Evolutionary conservation across 2,113 vertebrate species (phyloP).

Genomic region (Aptenodytes forsteri): DNA sequence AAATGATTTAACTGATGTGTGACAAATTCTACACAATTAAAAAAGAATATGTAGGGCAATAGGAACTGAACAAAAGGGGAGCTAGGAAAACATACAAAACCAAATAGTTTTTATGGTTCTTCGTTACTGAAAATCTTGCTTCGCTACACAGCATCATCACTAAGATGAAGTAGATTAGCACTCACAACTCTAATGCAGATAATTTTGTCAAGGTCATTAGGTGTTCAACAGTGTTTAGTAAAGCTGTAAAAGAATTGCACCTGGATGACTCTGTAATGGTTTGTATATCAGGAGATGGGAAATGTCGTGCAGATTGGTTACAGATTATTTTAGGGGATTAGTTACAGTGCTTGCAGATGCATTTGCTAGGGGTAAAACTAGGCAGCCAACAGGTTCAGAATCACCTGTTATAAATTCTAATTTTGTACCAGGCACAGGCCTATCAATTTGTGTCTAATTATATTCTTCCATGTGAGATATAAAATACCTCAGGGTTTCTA

Average conservation of each 20-base stretch:
- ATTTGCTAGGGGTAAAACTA: slow-evolving; percentile 51
- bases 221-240: slow-evolving; percentile 66
- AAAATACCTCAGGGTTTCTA: slow-evolving; percentile 74
- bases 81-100: not conserved
- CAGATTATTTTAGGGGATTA: slow-evolving; percentile 71
- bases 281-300: slow-evolving; percentile 51
- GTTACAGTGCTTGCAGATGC: slow-evolving; percentile 58
- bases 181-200: slow-evolving; percentile 47
- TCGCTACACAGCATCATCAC: not conserved
- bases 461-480: slow-evolving; percentile 73
- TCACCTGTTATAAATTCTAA: slow-evolving; percentile 70
- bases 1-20: not conserved
- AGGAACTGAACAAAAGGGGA: not conserved
- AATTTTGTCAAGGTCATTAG: slow-evolving; percentile 73
- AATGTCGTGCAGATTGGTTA: slow-evolving; percentile 48
- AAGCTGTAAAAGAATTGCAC: slow-evolving; percentile 54
- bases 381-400: slow-evolving; percentile 59
- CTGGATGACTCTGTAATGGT: slow-evolving; percentile 58
- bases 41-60: not conserved
- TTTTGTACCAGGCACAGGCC: slow-evolving; percentile 60
- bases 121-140: slow-evolving; percentile 28
- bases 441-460: slow-evolving; percentile 80
- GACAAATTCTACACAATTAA: not conserved
- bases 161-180: slow-evolving; percentile 29
- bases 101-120: slow-evolving; percentile 1